Evolutionary conservation across 1,140 invertebrate genomes (phyloP), one percentile per base, ranked within the genome.

Genomic region (Chymomyza costata): DNA sequence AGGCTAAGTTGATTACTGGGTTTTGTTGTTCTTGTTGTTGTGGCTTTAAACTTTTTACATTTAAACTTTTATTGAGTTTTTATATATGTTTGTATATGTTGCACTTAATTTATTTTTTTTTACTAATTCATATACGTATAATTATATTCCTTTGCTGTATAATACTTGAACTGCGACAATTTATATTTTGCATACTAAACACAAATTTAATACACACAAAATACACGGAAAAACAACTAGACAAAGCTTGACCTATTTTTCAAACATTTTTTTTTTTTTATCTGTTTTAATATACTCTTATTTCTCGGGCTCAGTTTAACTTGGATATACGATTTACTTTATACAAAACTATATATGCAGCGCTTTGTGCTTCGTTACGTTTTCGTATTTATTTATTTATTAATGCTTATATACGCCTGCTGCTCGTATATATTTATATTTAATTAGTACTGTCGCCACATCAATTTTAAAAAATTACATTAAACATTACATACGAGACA

Each of bases 21-120:
- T 34, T 19, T 35, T 25, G 16, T 38, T 32, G 18, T 34, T 25
- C 2, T 50, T 43, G 19, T 13, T 18, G 50, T 48, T 50, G 49
- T 18, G 41, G 46, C 59, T 40, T 39, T 43, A 41, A 59, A 71
- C 54, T 76, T 70, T 76, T 78, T 78, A 78, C 71, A 78, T 58
- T 68, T 28, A 28, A 28, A 28, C 25, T 28, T 28, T 6, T 51
- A 63, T 66, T 74, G 57, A 61, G 46, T 30, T 68, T 18, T 35
- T 40, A 53, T 52, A 54, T 56, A 58, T 62, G 19, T 10, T 30
- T 65, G 35, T 52, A 56, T 64, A 39, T 43, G 19, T 41, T 10
- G 25, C 25, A 28, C 25, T 10, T 6, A 28, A 28, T 28, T 6
- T 28, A 6, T 28, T 28, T 28, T 43, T 35, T 40, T 32, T 57